A percentile compares a stretch with the other conserved stretches of the same genome.
phyloP scores from a whole-genome alignment of 2,797 vertebrate species.

The Rhynchonycteris naso region DNA sequence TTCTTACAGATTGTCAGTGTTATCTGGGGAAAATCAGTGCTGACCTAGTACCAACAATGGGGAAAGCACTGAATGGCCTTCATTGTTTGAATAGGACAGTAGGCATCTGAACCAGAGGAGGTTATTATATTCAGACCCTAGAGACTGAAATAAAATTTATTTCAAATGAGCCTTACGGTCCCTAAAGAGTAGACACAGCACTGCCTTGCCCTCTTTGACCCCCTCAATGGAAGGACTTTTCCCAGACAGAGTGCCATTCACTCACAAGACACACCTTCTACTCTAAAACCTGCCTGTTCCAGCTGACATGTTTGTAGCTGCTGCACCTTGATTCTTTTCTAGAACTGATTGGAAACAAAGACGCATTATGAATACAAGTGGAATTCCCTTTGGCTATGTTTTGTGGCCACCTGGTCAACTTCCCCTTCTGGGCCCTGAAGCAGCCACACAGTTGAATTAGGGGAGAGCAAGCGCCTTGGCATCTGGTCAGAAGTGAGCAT shows the following conservation, averaged over 20 bases:
- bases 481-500: neutral
- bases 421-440: constrained; percentile 23
- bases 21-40: neutral
- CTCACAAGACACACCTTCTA: neutral
- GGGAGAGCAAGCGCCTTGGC: neutral
- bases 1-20: constrained; percentile 13
- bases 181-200: neutral
- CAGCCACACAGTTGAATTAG: neutral
- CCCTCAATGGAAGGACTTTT: neutral
- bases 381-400: constrained; percentile 37
- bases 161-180: neutral
- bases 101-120: neutral
- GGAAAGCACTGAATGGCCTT: constrained; percentile 13
- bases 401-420: constrained; percentile 2
- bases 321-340: constrained; percentile 35
- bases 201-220: neutral
- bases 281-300: neutral
- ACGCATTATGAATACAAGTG: neutral
- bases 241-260: neutral
- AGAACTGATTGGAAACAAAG: neutral
- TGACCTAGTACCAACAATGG: neutral
- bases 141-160: neutral
- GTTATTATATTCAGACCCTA: neutral
- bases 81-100: neutral
- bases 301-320: neutral